Evolutionary conservation across 2,888 invertebrate genomes (phyloP), one percentile per base, ranked within the genome.

Genomic region (Patella caerulea): DNA sequence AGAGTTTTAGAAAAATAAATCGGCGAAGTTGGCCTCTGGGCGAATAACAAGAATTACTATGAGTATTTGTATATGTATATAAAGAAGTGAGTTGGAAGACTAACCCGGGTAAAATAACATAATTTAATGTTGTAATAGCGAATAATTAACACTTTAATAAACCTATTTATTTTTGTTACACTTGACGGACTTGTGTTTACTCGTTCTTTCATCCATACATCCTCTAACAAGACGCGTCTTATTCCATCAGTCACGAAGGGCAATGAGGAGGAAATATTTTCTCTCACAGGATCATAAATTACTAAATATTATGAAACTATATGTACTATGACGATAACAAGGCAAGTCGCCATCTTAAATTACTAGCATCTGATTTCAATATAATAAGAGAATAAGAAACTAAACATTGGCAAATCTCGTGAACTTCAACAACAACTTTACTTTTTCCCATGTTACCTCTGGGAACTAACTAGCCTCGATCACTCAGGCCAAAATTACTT

Each of bases 91-190:
- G 65, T 12, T 24, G 65, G 19, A 24, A 24, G 65, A 65, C 11
- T 24, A 24, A 24, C 12, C 19, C 11, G 65, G 65, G 65, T 65
- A 65, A 65, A 65, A 65, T 65, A 65, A 65, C 65, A 65, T 11
- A 65, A 19, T 65, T 65, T 65, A 65, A 65, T 24, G 24, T 65
- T 19, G 19, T 24, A 65, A 24, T 24, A 65, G 19, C 19, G 24
- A 65, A 65, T 65, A 65, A 65, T 65, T 65, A 65, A 24, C 65
- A 65, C 65, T 24, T 65, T 65, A 65, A 65, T 65, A 65, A 24
- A 19, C 19, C 65, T 65, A 65, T 65, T 12, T 65, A 19, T 9
- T 65, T 24, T 65, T 19, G 65, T 65, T 65, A 19, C 19, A 65
- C 12, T 24, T 65, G 65, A 65, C 11, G 4, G 19, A 65, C 65